Evolutionary conservation across 2,888 invertebrate species (phyloP).

Genomic region (Mesorhabditis spiculigera): DNA sequence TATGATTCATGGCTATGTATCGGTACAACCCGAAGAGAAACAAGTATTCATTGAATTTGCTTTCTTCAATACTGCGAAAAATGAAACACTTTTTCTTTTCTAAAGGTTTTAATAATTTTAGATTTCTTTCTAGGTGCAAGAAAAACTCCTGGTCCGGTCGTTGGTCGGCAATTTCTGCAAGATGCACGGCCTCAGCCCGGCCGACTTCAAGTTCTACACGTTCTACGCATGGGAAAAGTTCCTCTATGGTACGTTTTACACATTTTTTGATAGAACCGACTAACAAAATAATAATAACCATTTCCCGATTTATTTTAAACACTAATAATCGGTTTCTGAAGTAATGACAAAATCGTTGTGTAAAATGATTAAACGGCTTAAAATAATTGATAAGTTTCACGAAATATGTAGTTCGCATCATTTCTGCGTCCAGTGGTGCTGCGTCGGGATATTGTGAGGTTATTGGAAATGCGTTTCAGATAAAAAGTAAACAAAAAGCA

Average conservation of each 20-base stretch:
- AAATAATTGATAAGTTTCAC: too few relatives aligned
- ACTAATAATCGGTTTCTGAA: constrained; percentile 1
- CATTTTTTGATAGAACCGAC: background rate
- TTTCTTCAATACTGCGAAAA: too few relatives aligned
- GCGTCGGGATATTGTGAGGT: too few relatives aligned
- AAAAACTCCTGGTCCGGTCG: constrained; percentile 51
- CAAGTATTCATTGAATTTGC: too few relatives aligned
- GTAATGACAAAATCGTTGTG: background rate
- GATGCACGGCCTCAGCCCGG: constrained; percentile 48
- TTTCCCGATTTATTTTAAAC: background rate
- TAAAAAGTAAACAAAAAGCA: too few relatives aligned
- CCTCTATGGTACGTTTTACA: constrained; percentile 46
- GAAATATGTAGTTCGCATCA: too few relatives aligned
- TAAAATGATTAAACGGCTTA: background rate
- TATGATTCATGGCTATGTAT: too few relatives aligned
- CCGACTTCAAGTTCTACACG: constrained; percentile 46
- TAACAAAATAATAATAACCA: background rate
- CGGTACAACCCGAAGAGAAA: too few relatives aligned
- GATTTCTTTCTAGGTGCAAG: constrained; percentile 42
- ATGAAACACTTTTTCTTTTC: too few relatives aligned
- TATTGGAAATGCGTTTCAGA: too few relatives aligned
- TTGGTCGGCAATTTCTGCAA: constrained; percentile 54
- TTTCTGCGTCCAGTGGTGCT: too few relatives aligned
- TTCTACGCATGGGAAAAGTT: constrained; percentile 58
- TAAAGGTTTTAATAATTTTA: background rate